Base-by-base conservation (phyloP, 1,140 invertebrate species). In the Trichogramma pretiosum region DNA sequence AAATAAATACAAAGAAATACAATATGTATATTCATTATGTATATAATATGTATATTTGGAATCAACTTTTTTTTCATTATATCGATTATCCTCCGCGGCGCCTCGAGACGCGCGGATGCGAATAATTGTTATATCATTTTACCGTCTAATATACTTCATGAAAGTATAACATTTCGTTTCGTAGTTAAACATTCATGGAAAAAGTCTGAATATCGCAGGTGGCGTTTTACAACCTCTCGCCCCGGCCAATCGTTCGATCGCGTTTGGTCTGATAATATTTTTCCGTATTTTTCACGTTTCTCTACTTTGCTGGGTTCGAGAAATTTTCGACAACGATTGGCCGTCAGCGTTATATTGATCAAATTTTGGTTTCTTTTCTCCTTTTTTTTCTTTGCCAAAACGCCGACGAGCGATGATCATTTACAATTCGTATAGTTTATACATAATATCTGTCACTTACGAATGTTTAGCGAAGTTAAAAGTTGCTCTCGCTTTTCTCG, bases 151-250 rank as follows among this genome's bases (percentile, higher is more conserved):
- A 51, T 36, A 56, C 24, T 34, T 50, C 54, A 50, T 47, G 46
- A 54, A 56, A 36, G 18, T 48, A 50, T 36, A 33, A n/a, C n/a
- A n/a, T n/a, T n/a, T n/a, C n/a, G n/a, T 60, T 51, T 56, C 56
- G 49, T 50, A 53, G 58, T 46, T 58, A 59, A 48, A 65, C 46
- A 52, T 51, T 52, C 59, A 49, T 53, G n/a, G n/a, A n/a, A 53
- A 53, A 56, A 53, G 56, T 54, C 48, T 48, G 53, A 41, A n/a
- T 37, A 35, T 34, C 54, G 33, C 39, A 17, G 36, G 24, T 19
- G 37, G 23, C 26, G 46, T 36, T 46, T 38, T 44, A 38, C n/a
- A n/a, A n/a, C n/a, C n/a, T n/a, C n/a, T n/a, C n/a, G n/a, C n/a
- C 11, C 11, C 18, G 48, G 33, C 41, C 35, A 39, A 50, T 50